Conservation (phyloP, 2,888 invertebrate genomes). For the Drosophila yooni region DNA sequence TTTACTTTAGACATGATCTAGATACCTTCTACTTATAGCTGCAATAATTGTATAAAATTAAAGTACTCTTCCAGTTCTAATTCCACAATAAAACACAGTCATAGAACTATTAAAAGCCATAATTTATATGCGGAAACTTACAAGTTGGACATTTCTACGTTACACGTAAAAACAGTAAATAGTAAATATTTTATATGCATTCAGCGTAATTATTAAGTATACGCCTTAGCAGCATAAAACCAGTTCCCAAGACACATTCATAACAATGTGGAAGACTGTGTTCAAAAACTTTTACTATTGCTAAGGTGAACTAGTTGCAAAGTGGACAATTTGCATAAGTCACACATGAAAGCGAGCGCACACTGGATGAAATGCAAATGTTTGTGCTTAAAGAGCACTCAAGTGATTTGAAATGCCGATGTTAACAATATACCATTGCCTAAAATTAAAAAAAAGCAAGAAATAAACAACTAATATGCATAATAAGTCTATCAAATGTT, state of each 20-base stretch:
- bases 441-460: neutral
- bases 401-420: neutral
- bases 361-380: slow-evolving; percentile 23
- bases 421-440: neutral
- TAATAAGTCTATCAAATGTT: neutral
- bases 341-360: slow-evolving; percentile 51
- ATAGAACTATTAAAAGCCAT: neutral
- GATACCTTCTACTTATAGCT: neutral
- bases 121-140: neutral
- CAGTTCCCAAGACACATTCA: slow-evolving; percentile 42
- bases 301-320: slow-evolving; percentile 74
- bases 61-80: neutral
- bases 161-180: neutral
- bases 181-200: neutral
- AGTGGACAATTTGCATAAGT: slow-evolving; percentile 71
- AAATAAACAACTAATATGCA: neutral
- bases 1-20: neutral
- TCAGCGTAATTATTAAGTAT: neutral
- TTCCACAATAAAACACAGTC: neutral
- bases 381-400: neutral
- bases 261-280: slow-evolving; percentile 10
- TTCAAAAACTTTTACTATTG: slow-evolving; percentile 72
- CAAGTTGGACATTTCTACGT: neutral
- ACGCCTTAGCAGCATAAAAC: slow-evolving; percentile 47
- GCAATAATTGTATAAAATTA: neutral